Base-by-base conservation (phyloP, 1,140 invertebrate genomes). In the Ceratosolen solmsi region DNA sequence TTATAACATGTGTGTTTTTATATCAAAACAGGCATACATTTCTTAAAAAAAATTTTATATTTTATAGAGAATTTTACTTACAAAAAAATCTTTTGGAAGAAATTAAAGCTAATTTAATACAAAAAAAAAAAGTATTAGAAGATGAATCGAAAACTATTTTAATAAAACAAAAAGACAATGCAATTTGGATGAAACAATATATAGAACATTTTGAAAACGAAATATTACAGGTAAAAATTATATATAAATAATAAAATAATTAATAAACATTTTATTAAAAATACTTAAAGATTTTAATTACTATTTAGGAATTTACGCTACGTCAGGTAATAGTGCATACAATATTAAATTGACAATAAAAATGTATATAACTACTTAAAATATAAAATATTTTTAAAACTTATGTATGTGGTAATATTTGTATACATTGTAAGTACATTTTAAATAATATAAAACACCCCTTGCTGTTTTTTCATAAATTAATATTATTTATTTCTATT, bases 71-170 rank as follows among this genome's bases (percentile, higher is more conserved):
- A 68, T 71, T 30, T 22, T 1, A 63, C 60, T 79, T 30, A 13
- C 79, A 56, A 70, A 72, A 68, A 56, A 82, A 75, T 72, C 0
- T 41, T 58, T 54, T 79, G 80, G 60, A 82, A 58, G 41, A 74
- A 70, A 54, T 83, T 2, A 74, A 83, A 65, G 9, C 30, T 75
- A 56, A 82, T 46, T 17, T 63, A 46, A 83, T 77, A 84, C 75
- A 86, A 7, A 86, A 79, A 4, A 79, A 84, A 83, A 25, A 49
- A 13, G 68, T 74, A 41, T 75, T 86, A 36, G 74, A 87, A 79
- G 22, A 75, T 49, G 65, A 83, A 15, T 56, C 82, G 65, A 70
- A 68, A 38, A 82, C 27, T 0, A 83, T 83, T 68, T 46, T 65
- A 51, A 82, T 46, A 63, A 5, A 60, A 11, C 74, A 87, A 41